Base-by-base conservation (phyloP, 2,797 vertebrate species). In the Heteromormyrus szaboi region DNA sequence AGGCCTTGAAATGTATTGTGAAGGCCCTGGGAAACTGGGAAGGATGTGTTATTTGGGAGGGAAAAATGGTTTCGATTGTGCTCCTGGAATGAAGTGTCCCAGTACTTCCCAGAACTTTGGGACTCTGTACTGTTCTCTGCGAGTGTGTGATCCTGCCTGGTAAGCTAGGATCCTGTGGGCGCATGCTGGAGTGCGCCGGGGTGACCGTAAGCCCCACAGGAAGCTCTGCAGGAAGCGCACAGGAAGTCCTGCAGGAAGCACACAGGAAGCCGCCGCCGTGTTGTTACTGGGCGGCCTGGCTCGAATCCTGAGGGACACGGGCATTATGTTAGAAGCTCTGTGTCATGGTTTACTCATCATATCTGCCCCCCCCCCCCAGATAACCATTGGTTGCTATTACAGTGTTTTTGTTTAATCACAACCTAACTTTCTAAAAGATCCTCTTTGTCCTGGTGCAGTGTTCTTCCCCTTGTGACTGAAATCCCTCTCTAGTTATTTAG, bases 181-280 rank as follows among this genome's bases (percentile, higher is more conserved):
- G 88, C 90, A 90, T 91, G 92, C 91, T 93, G 91, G 91, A 93
- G 93, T 90, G 92, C 79, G 86, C 91, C 59, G 9, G 91, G 88
- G 91, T 76, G 92, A 92, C 94, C 95, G 94, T 95, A 95, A 96
- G 92, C 91, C 90, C 90, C 29, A 92, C 94, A 95, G 94, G 95
- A 95, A 95, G 92, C 3, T 89, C 92, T 22, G 89, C 94, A 95
- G 95, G 95, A 96, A 95, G 94, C 90, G 41, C 29, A 92, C 94
- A 95, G 94, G 95, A 95, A 95, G 92, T 91, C 91, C 91, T 50
- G 90, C 94, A 95, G 95, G 95, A 96, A 95, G 94, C 90, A 90
- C 91, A 89, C 94, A 95, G 95, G 95, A 96, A 95, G 94, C 89
- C 86, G 85, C 90, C 17, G 12, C 89, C 90, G 92, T 92, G 93